A percentile compares a stretch with the other conserved stretches of the same genome.
Evolutionary conservation across 1,140 invertebrate genomes (phyloP).

Genomic region (Procambarus clarkii): DNA sequence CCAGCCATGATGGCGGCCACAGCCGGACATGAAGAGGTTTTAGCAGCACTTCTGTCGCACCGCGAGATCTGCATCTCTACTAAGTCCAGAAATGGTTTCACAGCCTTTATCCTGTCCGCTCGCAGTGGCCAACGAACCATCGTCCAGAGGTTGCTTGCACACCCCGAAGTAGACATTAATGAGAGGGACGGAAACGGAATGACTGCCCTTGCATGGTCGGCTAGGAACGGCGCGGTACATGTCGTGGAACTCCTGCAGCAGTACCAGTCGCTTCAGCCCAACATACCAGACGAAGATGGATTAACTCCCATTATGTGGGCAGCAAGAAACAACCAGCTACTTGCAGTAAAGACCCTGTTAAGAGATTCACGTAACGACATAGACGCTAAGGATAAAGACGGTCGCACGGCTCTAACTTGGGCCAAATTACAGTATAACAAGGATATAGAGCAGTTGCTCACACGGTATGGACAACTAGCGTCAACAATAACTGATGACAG

Average conservation of each 20-base stretch:
- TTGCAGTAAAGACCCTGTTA: conserved; percentile 69
- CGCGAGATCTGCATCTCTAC: conserved; percentile 4
- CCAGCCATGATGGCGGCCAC: conserved; percentile 65
- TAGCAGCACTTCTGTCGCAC: conserved; percentile 54
- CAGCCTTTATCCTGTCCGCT: conserved; percentile 66
- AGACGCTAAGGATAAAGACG: conserved; percentile 48
- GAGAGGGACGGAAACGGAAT: conserved; percentile 63
- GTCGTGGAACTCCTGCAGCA: conserved; percentile 70
- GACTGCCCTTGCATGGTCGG: conserved; percentile 67
- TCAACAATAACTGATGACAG: conserved; percentile 10
- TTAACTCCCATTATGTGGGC: conserved; percentile 72
- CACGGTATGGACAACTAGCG: conserved; percentile 45
- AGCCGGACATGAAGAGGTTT: conserved; percentile 66
- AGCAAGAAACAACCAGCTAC: conserved; percentile 63
- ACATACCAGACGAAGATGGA: conserved; percentile 57
- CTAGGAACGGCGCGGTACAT: conserved; percentile 56
- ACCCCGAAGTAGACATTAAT: conserved; percentile 70
- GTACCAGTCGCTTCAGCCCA: conserved; percentile 61
- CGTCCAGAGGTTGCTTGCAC: conserved; percentile 58
- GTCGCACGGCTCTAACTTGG: conserved; percentile 65
- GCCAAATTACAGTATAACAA: conserved; percentile 50
- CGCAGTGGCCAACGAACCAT: conserved; percentile 57
- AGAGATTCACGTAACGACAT: conserved; percentile 60
- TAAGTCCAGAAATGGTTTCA: conserved; percentile 55
- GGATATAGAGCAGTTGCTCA: conserved; percentile 57